A percentile compares a stretch with the other conserved stretches of the same genome.
Conservation (phyloP, 2,888 invertebrate genomes). For the Andrena bicolor region DNA sequence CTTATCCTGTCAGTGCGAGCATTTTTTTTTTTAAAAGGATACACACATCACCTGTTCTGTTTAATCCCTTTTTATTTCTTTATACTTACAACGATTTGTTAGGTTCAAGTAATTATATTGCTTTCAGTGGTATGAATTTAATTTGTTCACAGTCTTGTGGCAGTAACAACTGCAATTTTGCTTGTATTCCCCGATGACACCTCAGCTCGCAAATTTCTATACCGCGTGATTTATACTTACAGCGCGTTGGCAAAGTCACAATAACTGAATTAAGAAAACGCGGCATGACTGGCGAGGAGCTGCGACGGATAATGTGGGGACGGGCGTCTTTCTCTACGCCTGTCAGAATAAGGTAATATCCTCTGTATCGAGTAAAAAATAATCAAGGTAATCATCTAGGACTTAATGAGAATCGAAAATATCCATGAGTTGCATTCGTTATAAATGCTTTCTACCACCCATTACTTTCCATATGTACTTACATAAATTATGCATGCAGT, state of each 20-base stretch:
- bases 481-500: no score
- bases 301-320: slow-evolving; percentile 96
- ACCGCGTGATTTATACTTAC: slow-evolving; percentile 63
- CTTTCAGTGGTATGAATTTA: background rate
- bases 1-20: background rate
- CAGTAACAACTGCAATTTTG: background rate
- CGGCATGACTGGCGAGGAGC: slow-evolving; percentile 94
- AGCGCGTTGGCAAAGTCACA: slow-evolving; percentile 95
- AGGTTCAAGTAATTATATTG: background rate
- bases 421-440: no score
- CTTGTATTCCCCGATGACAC: background rate
- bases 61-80: background rate
- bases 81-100: background rate
- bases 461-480: no score
- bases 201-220: background rate
- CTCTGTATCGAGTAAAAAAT: background rate
- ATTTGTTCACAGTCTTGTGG: slow-evolving; percentile 1
- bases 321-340: slow-evolving; percentile 95
- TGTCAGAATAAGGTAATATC: slow-evolving; percentile 88
- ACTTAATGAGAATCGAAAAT: background rate
- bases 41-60: no score
- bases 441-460: no score
- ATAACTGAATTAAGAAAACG: slow-evolving; percentile 93
- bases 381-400: background rate
- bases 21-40: no score